A percentile compares a stretch with the other conserved stretches of the same genome.
phyloP scores from a whole-genome alignment of 2,888 invertebrate genomes.

The Pseudeuparius sepicola region DNA sequence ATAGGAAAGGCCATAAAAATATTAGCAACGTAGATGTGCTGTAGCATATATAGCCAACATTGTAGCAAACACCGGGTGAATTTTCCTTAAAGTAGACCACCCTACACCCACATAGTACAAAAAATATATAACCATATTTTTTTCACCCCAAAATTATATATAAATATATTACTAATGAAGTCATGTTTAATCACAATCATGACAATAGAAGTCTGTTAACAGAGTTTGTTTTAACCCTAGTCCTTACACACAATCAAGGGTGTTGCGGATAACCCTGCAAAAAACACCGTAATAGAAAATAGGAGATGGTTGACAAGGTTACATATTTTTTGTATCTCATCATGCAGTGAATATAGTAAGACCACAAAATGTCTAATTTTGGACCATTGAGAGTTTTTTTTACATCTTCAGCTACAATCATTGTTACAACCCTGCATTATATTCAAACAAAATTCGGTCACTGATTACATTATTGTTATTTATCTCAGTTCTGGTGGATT shows the following conservation, averaged over 20 bases:
- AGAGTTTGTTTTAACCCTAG: too few relatives aligned
- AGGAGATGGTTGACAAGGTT: too few relatives aligned
- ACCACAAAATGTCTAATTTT: slow-evolving; percentile 39
- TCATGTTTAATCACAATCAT: too few relatives aligned
- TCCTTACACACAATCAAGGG: too few relatives aligned
- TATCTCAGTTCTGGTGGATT: too few relatives aligned
- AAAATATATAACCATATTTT: slow-evolving; percentile 34
- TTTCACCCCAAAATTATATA: too few relatives aligned
- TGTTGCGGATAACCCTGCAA: too few relatives aligned
- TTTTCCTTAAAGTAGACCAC: slow-evolving; percentile 39
- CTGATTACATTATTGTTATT: too few relatives aligned
- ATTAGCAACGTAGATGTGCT: slow-evolving; percentile 40
- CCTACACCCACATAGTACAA: slow-evolving; percentile 39
- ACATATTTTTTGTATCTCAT: slow-evolving; percentile 34
- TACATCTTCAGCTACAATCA: slow-evolving; percentile 38
- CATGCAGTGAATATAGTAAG: slow-evolving; percentile 39
- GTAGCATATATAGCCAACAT: slow-evolving; percentile 41
- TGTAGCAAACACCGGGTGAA: slow-evolving; percentile 41
- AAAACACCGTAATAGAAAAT: too few relatives aligned
- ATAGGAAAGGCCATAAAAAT: slow-evolving; percentile 20
- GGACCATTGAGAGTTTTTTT: slow-evolving; percentile 39
- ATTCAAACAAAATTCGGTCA: too few relatives aligned
- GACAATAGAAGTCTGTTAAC: too few relatives aligned
- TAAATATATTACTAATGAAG: slow-evolving; percentile 6
- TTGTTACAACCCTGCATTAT: slow-evolving; percentile 35